Evolutionary conservation across 2,113 vertebrate genomes (phyloP).

Genomic region (Oryzias celebensis): DNA sequence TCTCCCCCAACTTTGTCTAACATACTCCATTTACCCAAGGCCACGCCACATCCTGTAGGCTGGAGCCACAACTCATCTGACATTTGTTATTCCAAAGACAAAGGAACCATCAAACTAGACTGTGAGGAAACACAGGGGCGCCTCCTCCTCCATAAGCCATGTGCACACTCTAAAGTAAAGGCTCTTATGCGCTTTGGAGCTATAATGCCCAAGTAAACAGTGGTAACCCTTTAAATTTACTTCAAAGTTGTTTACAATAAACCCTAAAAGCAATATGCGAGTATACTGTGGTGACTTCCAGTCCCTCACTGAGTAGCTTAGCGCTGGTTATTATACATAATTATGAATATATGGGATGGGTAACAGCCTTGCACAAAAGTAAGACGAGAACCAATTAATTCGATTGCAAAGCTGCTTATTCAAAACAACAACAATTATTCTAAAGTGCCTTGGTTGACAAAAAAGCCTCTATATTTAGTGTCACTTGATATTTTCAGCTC

Average conservation of each 20-base stretch:
- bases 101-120: slow-evolving; percentile 56
- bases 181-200: slow-evolving; percentile 57
- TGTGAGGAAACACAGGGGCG: slow-evolving; percentile 52
- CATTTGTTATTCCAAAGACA: slow-evolving; percentile 61
- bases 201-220: slow-evolving; percentile 17
- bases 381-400: slow-evolving; percentile 2
- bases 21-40: slow-evolving; percentile 39
- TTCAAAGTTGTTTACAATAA: slow-evolving; percentile 20
- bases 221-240: too few relatives aligned
- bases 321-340: background rate
- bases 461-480: slow-evolving; percentile 60
- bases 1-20: slow-evolving; percentile 44
- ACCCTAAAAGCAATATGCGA: slow-evolving; percentile 4
- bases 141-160: slow-evolving; percentile 55
- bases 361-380: background rate
- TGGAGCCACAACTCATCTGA: slow-evolving; percentile 67
- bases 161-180: slow-evolving; percentile 13
- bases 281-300: background rate
- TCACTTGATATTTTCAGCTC: slow-evolving; percentile 56
- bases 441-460: slow-evolving; percentile 25
- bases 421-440: slow-evolving; percentile 48
- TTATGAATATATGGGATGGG: background rate
- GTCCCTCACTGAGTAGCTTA: background rate
- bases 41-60: slow-evolving; percentile 68
- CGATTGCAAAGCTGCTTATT: slow-evolving; percentile 33